A percentile compares a stretch with the other conserved stretches of the same genome.
Conservation (phyloP, 2,797 vertebrate species). For the Cephalopachus bancanus region DNA sequence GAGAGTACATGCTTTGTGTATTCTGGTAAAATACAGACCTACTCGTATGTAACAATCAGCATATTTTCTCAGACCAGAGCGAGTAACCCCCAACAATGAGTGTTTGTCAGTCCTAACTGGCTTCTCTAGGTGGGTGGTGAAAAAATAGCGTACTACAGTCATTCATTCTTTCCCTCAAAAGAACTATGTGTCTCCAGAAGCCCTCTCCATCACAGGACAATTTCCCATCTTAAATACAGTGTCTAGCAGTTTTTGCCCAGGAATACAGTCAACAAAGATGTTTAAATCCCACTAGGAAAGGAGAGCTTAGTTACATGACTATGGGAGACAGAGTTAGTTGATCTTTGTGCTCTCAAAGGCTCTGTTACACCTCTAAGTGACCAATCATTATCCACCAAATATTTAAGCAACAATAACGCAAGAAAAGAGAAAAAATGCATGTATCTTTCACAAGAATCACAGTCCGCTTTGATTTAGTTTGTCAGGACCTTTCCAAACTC, state of each 20-base stretch:
- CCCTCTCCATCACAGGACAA: constrained; percentile 72
- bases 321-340: not conserved
- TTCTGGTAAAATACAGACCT: constrained; percentile 56
- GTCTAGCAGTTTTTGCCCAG: not conserved
- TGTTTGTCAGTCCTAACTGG: constrained; percentile 71
- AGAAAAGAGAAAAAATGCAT: constrained; percentile 39
- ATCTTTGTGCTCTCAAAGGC: constrained; percentile 6
- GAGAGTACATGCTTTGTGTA: constrained; percentile 26
- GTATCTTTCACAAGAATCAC: not conserved
- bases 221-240: constrained; percentile 66
- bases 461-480: constrained; percentile 8
- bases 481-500: constrained; percentile 28
- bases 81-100: constrained; percentile 74
- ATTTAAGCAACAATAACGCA: not conserved
- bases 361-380: constrained; percentile 31
- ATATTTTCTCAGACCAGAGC: constrained; percentile 64
- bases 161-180: constrained; percentile 84
- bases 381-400: constrained; percentile 70
- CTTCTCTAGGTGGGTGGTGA: constrained; percentile 84
- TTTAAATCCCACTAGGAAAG: constrained; percentile 27
- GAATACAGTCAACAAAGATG: constrained; percentile 40
- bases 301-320: not conserved
- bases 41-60: constrained; percentile 21
- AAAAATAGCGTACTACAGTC: constrained; percentile 77
- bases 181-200: constrained; percentile 72